Base-by-base conservation (phyloP, 2,113 vertebrate genomes). In the Pygoscelis adeliae region DNA sequence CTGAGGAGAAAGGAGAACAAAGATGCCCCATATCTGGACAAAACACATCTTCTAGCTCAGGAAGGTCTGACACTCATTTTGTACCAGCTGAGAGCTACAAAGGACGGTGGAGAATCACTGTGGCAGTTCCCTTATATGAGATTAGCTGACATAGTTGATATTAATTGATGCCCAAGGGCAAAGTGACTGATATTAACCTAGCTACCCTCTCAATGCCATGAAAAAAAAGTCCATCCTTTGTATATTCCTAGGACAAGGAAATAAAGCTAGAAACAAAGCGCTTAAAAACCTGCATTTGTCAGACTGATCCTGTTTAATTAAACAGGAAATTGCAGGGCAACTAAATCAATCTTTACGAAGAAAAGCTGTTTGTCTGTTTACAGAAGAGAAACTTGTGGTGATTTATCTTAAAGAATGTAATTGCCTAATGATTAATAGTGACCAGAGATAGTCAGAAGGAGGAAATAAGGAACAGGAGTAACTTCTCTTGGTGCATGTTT, bases 341-440 rank as follows among this genome's bases (percentile, higher is more conserved):
- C 36, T 82, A 85, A 96, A 96, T 96, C 95, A 96, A 97, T 96
- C 92, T 91, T 93, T 87, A 85, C 93, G 76, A 87, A 95, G 91
- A 91, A 90, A 97, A 96, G 89, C 96, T 96, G 93, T 91, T 96
- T 95, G 84, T 93, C 93, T 97, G 95, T 97, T 97, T 96, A 96
- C 91, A 89, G 94, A 96, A 32, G 70, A 95, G 91, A 89, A 94
- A 95, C 71, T 83, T 85, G 83, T 38, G 62, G 95, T 94, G 94
- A 96, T 97, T 97, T 91, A 88, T 97, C 95, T 95, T 91, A 85
- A 95, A 93, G 94, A 82, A 91, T 36, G 55, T 95, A 96, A 97
- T 97, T 91, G 66, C 92, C 95, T 95, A 85, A 74, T 96, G 95
- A 95, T 97, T 96, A 95, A 95, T 96, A 96, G 83, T 95, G 87